phyloP scores from a whole-genome alignment of 2,113 vertebrate species.

The Xenotilapia leptura region DNA sequence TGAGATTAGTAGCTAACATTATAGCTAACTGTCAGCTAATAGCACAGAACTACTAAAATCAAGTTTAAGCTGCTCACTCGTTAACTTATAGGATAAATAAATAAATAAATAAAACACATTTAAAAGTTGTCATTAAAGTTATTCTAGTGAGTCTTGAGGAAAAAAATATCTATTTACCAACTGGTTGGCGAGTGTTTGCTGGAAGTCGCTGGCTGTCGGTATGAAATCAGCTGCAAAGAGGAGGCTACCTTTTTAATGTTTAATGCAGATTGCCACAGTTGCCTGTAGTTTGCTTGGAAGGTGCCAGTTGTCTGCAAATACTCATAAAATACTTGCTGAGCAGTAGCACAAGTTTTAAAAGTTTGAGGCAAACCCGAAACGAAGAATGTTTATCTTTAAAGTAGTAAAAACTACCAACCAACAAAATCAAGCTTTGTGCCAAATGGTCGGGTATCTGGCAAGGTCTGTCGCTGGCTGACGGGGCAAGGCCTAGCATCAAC shows the following conservation, averaged over 20 bases:
- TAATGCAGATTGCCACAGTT: background rate
- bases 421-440: background rate
- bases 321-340: background rate
- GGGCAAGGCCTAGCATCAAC: background rate
- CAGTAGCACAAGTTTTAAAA: background rate
- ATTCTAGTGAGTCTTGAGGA: background rate
- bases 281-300: background rate
- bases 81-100: background rate
- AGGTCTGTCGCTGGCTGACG: background rate
- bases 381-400: background rate
- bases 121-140: background rate
- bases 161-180: background rate
- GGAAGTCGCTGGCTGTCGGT: background rate
- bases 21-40: background rate
- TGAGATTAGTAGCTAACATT: background rate
- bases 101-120: background rate
- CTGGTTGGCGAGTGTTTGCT: background rate
- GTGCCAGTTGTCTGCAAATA: background rate
- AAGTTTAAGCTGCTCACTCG: background rate
- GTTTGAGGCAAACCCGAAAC: background rate
- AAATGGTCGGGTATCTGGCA: background rate
- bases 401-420: background rate
- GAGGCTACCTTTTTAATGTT: background rate
- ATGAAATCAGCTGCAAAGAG: background rate
- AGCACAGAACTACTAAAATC: background rate